Evolutionary conservation across 2,888 invertebrate species (phyloP).

Genomic region (Himalopsyche anomala): DNA sequence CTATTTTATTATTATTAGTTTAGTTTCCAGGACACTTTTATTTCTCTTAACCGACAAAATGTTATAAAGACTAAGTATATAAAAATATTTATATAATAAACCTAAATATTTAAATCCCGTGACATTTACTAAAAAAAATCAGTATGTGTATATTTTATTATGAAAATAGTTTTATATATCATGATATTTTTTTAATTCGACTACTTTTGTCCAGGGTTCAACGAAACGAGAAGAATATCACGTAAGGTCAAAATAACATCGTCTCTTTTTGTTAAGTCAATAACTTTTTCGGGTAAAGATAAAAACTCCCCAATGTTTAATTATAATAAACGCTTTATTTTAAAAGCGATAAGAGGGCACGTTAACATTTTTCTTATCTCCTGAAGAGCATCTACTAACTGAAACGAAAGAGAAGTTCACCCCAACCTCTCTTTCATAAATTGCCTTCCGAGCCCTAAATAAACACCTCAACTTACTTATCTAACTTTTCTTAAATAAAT

Average conservation of each 20-base stretch:
- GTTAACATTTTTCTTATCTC: conserved; percentile 30
- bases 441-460: conserved; percentile 41
- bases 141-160: background rate
- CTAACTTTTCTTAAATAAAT: conserved; percentile 46
- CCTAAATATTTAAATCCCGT: too few relatives aligned
- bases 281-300: background rate
- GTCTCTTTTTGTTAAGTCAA: background rate
- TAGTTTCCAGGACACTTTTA: too few relatives aligned
- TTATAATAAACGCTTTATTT: conserved; percentile 30
- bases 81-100: too few relatives aligned
- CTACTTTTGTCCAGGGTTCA: background rate
- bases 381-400: conserved; percentile 18
- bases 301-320: conserved; percentile 16
- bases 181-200: background rate
- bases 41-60: too few relatives aligned
- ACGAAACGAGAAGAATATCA: background rate
- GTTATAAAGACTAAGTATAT: too few relatives aligned
- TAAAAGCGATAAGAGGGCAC: background rate
- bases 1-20: too few relatives aligned
- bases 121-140: background rate
- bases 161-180: background rate
- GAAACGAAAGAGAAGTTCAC: conserved; percentile 31
- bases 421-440: conserved; percentile 40
- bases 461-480: conserved; percentile 43
- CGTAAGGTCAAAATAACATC: background rate